Base-by-base conservation (phyloP, 2,888 invertebrate species). In the Amblyteles armatorius region DNA sequence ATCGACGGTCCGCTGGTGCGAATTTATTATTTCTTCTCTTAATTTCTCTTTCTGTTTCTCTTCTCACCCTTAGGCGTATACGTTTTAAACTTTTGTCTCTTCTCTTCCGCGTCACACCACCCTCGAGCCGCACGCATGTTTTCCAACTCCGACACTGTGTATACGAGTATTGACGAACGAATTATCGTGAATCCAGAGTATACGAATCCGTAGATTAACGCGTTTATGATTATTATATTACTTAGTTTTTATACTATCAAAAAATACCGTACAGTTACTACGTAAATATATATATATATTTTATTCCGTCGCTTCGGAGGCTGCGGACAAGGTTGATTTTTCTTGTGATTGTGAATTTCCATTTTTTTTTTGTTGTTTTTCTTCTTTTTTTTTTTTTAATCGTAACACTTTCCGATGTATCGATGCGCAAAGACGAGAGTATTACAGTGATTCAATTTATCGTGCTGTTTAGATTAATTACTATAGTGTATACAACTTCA, bases 111-210 rank as follows among this genome's bases (percentile, higher is more conserved):
- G 11, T 57, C 57, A 11, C 13, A 22, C 26, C 11, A 1, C 19
- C 19, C 26, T 11, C 9, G 13, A 67, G 67, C 48, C 19, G 26
- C 48, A 71, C 50, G 22, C 57, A 26, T 67, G 19, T 36, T 57
- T 74, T 33, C n/a, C 9, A 26, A 57, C 33, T 63, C 33, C 22
- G n/a, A 9, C 29, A 29, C 52, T 69, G 63, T 65, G 71, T 80
- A 73, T 60, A 77, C 72, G 84, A 79, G 76, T 36, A 80, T 67
- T 79, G 74, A 79, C 74, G 79, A 83, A 63, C 79, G 79, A 79
- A 55, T 76, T 26, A 74, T 79, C 83, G 79, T 48, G 52, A 83
- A 79, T 79, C 33, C 83, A 68, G 11, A 79, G 69, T 83, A 79
- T 79, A 79, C 68, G 63, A 72, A 60, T 78, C 48, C 57, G 72